Evolutionary conservation across 2,113 vertebrate genomes (phyloP).

Genomic region (Chrysochloris asiatica): DNA sequence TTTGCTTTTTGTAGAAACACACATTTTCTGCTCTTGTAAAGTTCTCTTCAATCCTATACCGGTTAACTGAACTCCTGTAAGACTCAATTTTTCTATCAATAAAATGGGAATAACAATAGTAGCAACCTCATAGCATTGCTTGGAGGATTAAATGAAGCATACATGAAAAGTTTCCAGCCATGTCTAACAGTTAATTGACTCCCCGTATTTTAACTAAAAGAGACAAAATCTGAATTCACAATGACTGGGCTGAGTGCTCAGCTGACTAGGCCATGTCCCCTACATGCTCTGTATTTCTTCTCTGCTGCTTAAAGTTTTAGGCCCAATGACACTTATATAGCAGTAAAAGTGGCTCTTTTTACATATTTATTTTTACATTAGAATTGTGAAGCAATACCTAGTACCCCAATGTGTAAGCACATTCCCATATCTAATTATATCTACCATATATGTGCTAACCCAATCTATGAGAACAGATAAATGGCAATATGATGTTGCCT

Average conservation of each 20-base stretch:
- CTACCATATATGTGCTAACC: neutral
- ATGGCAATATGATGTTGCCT: neutral
- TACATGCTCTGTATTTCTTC: neutral
- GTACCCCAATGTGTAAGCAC: neutral
- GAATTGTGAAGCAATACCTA: neutral
- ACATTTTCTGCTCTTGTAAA: too few relatives aligned
- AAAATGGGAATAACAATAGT: neutral
- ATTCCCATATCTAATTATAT: neutral
- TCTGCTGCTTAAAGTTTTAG: too few relatives aligned
- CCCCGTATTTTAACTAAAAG: neutral
- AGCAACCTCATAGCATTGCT: neutral
- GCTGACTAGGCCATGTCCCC: neutral
- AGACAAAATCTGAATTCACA: neutral
- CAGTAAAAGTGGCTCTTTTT: neutral
- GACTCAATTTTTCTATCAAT: neutral
- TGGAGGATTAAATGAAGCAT: neutral
- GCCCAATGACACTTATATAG: neutral
- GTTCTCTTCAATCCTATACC: neutral
- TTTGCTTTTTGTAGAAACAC: too few relatives aligned
- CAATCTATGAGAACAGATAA: neutral
- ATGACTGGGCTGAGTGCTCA: neutral
- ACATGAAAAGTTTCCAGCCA: neutral
- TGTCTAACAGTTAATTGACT: neutral
- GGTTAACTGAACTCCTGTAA: neutral
- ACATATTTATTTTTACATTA: slow-evolving; percentile 25